These are phyloP conservation scores for Tipula lateralis DNA, from an alignment of 2,888 invertebrate species.

Conservation along the genomic window DNA sequence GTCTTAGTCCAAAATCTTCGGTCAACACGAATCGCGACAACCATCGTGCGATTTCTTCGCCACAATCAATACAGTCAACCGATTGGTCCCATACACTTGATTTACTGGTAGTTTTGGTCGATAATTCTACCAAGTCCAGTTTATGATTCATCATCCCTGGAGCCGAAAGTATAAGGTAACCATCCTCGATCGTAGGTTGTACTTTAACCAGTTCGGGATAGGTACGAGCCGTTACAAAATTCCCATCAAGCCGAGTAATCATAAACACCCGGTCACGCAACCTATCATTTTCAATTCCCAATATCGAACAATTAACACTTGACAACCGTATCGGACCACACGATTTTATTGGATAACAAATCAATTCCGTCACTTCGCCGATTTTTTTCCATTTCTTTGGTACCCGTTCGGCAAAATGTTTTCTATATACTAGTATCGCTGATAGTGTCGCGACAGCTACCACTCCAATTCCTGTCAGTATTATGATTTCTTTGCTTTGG, in stretches of 20 bases:
- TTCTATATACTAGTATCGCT: conserved; percentile 14
- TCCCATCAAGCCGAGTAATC: conserved; percentile 54
- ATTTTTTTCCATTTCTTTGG: conserved; percentile 52
- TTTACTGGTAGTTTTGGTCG: conserved; percentile 44
- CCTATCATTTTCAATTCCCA: conserved; percentile 55
- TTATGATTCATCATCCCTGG: conserved; percentile 54
- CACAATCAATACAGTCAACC: conserved; percentile 65
- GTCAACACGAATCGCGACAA: conserved; percentile 56
- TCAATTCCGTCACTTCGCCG: conserved; percentile 54
- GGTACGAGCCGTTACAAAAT: conserved; percentile 56
- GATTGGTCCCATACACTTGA: conserved; percentile 55
- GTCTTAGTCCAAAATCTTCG: conserved; percentile 51
- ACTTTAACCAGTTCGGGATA: conserved; percentile 55
- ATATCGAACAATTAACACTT: conserved; percentile 52
- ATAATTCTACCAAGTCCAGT: conserved; percentile 50
- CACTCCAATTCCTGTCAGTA: conserved; percentile 36
- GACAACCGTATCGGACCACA: conserved; percentile 52
- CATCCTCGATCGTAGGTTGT: conserved; percentile 50
- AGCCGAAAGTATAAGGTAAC: conserved; percentile 53
- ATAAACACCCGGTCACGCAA: conserved; percentile 57
- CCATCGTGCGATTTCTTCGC: conserved; percentile 66
- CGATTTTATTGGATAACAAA: conserved; percentile 58
- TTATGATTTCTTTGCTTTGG: not conserved
- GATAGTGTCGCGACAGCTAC: conserved; percentile 35
- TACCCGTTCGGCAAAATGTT: not conserved